Percentiles rank a stretch among this genome's conserved stretches.
Evolutionary conservation across 2,797 vertebrate species (phyloP).

Genomic region (Sebastes paucispinis): DNA sequence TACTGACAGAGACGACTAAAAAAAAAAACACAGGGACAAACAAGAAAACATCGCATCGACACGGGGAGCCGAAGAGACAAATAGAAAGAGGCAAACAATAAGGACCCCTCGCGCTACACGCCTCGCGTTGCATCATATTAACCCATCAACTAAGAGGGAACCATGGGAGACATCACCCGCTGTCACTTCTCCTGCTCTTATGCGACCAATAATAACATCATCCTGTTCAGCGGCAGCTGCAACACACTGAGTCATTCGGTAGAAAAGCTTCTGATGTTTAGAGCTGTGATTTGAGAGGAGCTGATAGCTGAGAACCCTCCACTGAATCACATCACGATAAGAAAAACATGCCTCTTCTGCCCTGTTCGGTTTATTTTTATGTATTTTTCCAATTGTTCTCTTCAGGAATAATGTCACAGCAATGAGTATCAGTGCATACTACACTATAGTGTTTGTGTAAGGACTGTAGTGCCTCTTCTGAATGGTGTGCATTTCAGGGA

Average conservation of each 20-base stretch:
- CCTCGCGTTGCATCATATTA: conserved; percentile 45
- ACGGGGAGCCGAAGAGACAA: conserved; percentile 9
- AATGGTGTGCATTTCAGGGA: not conserved
- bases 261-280: conserved; percentile 16
- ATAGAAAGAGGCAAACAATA: conserved; percentile 43
- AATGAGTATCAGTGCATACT: not conserved
- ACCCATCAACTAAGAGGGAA: conserved; percentile 18
- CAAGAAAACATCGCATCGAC: conserved; percentile 22
- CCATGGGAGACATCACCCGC: conserved; percentile 51
- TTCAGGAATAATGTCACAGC: not conserved
- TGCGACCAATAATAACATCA: conserved; percentile 52
- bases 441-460: not conserved
- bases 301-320: conserved; percentile 26
- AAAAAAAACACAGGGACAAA: conserved; percentile 11
- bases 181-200: conserved; percentile 45
- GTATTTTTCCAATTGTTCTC: not conserved
- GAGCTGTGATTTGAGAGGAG: conserved; percentile 32
- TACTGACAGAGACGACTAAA: conserved; percentile 16
- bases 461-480: not conserved
- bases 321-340: conserved; percentile 20
- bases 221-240: conserved; percentile 32
- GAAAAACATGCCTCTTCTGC: not conserved
- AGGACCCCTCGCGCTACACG: not conserved
- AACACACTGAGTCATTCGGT: conserved; percentile 20
- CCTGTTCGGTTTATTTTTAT: not conserved